phyloP scores from a whole-genome alignment of 2,888 invertebrate species.

The Ernsta delagoae region DNA sequence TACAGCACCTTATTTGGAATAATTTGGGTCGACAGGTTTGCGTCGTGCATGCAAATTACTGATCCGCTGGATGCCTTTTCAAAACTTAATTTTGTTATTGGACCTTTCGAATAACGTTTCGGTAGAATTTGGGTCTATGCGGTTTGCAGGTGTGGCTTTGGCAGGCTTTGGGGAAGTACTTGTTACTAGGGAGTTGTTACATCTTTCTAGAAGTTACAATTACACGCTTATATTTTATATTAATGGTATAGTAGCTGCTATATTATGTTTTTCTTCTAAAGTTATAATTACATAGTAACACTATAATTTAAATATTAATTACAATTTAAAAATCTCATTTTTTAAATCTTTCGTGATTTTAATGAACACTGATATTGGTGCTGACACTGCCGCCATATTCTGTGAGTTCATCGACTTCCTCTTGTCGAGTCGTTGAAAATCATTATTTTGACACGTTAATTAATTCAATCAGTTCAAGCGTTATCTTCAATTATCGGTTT shows the following conservation, averaged over 20 bases:
- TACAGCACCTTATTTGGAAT: conserved; percentile 63
- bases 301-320: too few relatives aligned
- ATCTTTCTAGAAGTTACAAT: too few relatives aligned
- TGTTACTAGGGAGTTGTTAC: too few relatives aligned
- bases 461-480: conserved; percentile 22
- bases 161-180: too few relatives aligned
- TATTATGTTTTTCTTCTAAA: too few relatives aligned
- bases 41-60: conserved; percentile 70
- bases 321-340: neutral
- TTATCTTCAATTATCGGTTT: conserved; percentile 23
- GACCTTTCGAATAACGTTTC: conserved; percentile 54
- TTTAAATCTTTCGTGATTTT: conserved; percentile 19
- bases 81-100: conserved; percentile 63
- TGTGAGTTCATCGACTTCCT: conserved; percentile 26
- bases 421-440: conserved; percentile 26
- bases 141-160: neutral
- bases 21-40: conserved; percentile 60
- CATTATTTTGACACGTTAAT: conserved; percentile 31
- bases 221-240: too few relatives aligned
- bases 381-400: conserved; percentile 29
- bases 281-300: too few relatives aligned
- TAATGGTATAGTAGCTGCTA: too few relatives aligned
- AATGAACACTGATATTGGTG: conserved; percentile 19
- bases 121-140: conserved; percentile 21
- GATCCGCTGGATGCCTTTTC: conserved; percentile 56